Percentiles rank a stretch among this genome's conserved stretches.
phyloP scores from a whole-genome alignment of 1,140 invertebrate species.

The Liolophura sinensis region DNA sequence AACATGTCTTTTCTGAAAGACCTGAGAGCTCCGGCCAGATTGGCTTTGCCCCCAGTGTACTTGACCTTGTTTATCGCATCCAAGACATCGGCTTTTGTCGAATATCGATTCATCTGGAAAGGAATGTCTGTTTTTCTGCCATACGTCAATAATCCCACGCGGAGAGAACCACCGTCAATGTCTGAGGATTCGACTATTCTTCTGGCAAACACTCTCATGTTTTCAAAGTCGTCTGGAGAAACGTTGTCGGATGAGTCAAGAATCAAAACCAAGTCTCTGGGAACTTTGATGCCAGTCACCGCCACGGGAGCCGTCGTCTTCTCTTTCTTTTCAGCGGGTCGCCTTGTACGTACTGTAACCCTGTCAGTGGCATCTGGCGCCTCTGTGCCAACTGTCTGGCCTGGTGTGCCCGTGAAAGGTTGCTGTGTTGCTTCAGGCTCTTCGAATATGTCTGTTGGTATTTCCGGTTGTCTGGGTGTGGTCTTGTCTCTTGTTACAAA shows the following conservation, averaged over 20 bases:
- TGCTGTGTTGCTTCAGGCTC: no score
- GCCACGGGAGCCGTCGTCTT: no score
- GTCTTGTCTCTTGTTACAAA: no score
- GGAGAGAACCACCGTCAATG: constrained; percentile 23
- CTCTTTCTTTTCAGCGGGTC: no score
- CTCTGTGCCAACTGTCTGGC: no score
- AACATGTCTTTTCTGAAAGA: constrained; percentile 5
- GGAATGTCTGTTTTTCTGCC: constrained; percentile 23
- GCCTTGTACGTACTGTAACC: no score
- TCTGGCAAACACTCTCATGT: constrained; percentile 37
- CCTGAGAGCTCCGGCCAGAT: constrained; percentile 11
- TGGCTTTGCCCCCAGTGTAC: constrained; percentile 12
- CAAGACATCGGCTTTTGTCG: constrained; percentile 1
- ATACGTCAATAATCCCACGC: constrained; percentile 29
- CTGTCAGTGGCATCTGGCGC: no score
- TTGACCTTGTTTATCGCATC: constrained; percentile 9
- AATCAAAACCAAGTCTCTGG: constrained; percentile 29
- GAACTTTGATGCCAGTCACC: no score
- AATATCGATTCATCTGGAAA: constrained; percentile 34
- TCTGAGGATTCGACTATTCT: constrained; percentile 29
- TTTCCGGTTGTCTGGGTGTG: no score
- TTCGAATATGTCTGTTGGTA: no score
- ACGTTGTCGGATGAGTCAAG: constrained; percentile 43
- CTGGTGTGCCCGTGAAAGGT: no score
- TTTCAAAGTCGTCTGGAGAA: constrained; percentile 29